phyloP scores from a whole-genome alignment of 1,140 invertebrate genomes.

The Meloidogyne chitwoodi region DNA sequence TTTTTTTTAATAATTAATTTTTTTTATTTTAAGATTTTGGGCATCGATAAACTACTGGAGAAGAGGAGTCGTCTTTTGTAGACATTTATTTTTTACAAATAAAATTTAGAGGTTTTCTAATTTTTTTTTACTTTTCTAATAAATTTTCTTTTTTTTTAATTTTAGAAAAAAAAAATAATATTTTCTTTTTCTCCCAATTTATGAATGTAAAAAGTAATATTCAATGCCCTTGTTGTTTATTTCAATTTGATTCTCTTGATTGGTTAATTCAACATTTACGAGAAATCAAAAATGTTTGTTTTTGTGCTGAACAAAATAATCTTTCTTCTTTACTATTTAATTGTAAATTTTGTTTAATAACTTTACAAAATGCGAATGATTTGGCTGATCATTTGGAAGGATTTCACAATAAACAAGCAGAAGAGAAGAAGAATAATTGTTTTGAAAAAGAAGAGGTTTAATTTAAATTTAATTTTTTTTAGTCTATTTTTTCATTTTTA shows the following conservation, averaged over 20 bases:
- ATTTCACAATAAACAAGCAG: neutral
- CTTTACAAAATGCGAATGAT: neutral
- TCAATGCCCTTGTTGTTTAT: constrained; percentile 7
- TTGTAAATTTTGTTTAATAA: neutral
- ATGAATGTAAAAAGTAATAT: neutral
- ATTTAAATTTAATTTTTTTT: too few relatives aligned
- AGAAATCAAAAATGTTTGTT: neutral
- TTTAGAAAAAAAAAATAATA: too few relatives aligned
- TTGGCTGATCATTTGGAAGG: neutral
- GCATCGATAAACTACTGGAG: too few relatives aligned
- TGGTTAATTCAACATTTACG: neutral
- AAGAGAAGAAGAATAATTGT: neutral
- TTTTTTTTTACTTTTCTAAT: too few relatives aligned
- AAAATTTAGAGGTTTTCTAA: too few relatives aligned
- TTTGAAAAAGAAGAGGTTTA: neutral
- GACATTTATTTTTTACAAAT: too few relatives aligned
- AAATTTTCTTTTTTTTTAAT: too few relatives aligned
- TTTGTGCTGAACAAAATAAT: neutral
- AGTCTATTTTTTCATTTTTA: too few relatives aligned
- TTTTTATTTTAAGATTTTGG: too few relatives aligned
- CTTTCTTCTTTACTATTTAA: neutral
- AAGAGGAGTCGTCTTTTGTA: too few relatives aligned
- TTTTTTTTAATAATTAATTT: too few relatives aligned
- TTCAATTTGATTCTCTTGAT: neutral
- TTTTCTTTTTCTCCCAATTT: neutral